Evolutionary conservation across 2,888 invertebrate genomes (phyloP), one percentile per base, ranked within the genome.

Genomic region (Agrotis clavis): DNA sequence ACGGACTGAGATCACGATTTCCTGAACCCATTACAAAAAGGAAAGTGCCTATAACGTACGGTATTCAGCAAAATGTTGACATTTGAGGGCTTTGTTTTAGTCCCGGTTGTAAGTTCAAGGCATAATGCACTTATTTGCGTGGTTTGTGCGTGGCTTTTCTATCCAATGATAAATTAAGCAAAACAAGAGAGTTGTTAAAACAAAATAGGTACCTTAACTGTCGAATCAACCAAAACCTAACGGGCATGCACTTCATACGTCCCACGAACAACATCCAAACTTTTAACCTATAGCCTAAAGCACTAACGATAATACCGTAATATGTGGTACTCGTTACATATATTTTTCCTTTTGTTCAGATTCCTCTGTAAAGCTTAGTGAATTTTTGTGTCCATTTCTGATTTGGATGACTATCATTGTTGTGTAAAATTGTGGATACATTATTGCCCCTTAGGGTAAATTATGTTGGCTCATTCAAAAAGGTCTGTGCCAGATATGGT

Each of bases 341-440:
- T 5, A 41, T 16, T 21, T 14, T 47, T 59, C n/a, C 25, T 48
- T 59, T 63, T 76, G 59, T 75, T 69, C 47, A 41, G n/a, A 63
- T 75, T 63, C 41, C n/a, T 2, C 56, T 64, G 51, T 48, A 45
- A 57, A 53, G 50, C 64, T 53, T 57, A 30, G 30, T 72, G 25
- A 16, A n/a, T 50, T 78, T 65, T 57, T 54, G 6, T 9, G 35
- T 54, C 72, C 53, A 66, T 56, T 77, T 57, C 65, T 74, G 68
- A 63, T 63, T 74, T 41, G 25, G 66, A 63, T 54, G 19, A n/a
- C n/a, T 59, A 51, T 57, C 67, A 68, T 78, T 77, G 78, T 77
- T 77, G 30, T 72, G 60, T 64, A 56, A 71, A 67, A 72, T 61
- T 56, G 5, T 62, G 21, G n/a, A n/a, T 68, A 16, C 56, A 62